Evolutionary conservation across 2,888 invertebrate genomes (phyloP).

Genomic region (Meiosimyza decipiens): DNA sequence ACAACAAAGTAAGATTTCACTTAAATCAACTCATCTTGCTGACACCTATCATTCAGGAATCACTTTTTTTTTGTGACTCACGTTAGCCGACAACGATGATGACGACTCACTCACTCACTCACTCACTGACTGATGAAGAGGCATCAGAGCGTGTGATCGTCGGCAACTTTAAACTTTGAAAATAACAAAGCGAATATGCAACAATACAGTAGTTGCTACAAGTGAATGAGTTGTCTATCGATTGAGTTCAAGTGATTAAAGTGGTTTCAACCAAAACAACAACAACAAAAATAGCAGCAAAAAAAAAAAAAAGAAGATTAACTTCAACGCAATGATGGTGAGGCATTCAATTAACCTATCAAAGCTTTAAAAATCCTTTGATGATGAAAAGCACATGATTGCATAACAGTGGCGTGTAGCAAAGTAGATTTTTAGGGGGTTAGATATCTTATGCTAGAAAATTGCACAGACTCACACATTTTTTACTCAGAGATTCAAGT

Average conservation of each 20-base stretch:
- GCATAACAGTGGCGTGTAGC: neutral
- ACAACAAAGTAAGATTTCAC: no score
- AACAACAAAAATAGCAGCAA: neutral
- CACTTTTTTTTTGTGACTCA: no score
- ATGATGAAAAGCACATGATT: neutral
- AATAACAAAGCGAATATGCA: neutral
- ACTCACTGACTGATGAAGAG: no score
- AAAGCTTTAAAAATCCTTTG: constrained; percentile 9
- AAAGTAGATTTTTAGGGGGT: no score
- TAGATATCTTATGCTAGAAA: no score
- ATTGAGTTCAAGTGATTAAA: neutral
- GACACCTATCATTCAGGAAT: no score
- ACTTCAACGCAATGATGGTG: neutral
- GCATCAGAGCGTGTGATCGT: no score
- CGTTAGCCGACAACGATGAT: no score
- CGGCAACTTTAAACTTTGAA: neutral
- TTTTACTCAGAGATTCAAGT: no score
- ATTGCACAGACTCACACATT: no score
- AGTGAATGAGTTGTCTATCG: neutral
- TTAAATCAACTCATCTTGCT: no score
- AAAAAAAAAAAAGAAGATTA: constrained; percentile 2
- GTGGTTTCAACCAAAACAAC: neutral
- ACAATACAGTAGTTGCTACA: neutral
- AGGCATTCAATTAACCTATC: constrained; percentile 28
- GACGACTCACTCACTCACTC: no score